Evolutionary conservation across 2,797 vertebrate species (phyloP).

Genomic region (Melanotaenia parkinsoni): DNA sequence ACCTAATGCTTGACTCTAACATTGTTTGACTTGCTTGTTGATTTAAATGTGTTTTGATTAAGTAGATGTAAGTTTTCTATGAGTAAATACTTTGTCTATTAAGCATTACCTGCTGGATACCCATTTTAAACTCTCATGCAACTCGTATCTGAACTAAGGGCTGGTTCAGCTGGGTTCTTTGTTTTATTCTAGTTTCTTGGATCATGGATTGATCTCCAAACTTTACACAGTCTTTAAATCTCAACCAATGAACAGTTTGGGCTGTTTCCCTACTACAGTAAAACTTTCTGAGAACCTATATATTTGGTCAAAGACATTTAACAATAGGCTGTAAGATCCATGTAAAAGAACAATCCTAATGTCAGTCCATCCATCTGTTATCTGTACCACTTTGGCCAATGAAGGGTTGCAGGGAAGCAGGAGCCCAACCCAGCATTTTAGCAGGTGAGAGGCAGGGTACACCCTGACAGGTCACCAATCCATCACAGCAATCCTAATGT

Average conservation of each 20-base stretch:
- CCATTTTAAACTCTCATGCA: slow-evolving; percentile 19
- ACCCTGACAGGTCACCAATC: too few relatives aligned
- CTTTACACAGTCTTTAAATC: slow-evolving; percentile 38
- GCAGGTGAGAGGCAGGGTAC: too few relatives aligned
- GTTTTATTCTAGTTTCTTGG: slow-evolving; percentile 35
- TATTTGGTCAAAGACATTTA: slow-evolving; percentile 52
- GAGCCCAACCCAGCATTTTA: too few relatives aligned
- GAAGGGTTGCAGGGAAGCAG: too few relatives aligned
- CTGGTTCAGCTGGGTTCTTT: slow-evolving; percentile 43
- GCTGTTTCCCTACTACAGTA: slow-evolving; percentile 35
- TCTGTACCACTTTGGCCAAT: too few relatives aligned
- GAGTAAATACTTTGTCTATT: too few relatives aligned
- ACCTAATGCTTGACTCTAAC: not conserved
- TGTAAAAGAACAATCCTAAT: slow-evolving; percentile 25
- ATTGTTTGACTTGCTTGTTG: not conserved
- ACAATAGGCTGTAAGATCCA: slow-evolving; percentile 49
- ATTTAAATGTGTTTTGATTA: not conserved
- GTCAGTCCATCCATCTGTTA: not conserved
- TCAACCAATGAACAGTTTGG: slow-evolving; percentile 41
- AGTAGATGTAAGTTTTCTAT: not conserved
- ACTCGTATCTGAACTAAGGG: slow-evolving; percentile 32
- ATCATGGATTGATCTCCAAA: slow-evolving; percentile 55
- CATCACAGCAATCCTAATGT: not conserved
- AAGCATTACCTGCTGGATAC: not conserved
- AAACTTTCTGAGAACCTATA: slow-evolving; percentile 33